Evolutionary conservation across 64 coral and sea anemone species (phyloP), one percentile per base, ranked within the genome.

Genomic region (Actinia tenebrosa): DNA sequence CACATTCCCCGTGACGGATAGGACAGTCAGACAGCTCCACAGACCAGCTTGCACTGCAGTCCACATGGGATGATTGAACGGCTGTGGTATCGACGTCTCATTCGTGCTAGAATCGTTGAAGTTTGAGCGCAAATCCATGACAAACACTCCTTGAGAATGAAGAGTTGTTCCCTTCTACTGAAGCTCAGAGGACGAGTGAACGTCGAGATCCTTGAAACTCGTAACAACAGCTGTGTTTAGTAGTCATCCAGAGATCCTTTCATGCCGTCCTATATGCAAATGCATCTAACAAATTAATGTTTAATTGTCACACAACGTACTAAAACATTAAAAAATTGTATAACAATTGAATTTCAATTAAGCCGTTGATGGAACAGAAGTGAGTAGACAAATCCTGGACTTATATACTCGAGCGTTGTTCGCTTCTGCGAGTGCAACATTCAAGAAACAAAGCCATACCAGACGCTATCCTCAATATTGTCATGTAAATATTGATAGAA

Each of bases 31-130:
- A 85, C 83, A 85, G 16, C 55, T 64, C 83, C 83, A 85, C 19
- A 85, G n/a, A 22, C 53, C 83, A 64, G 60, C 83, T 85, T 85
- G 83, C 2, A 64, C 56, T 16, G 53, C 60, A 45, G 63, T 44
- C 83, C 83, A 85, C 60, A 85, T 54, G 44, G 83, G 22, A 81
- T 75, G 69, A 66, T 22, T 66, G 63, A 66, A 66, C 25, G 25
- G 26, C 11, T 30, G 2, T 15, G 69, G 42, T 3, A 75, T 14
- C 11, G 13, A 42, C 10, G n/a, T 75, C 25, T 75, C 42, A 15
- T 75, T 25, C 10, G 13, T 75, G 69, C 7, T 13, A 30, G 69
- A 75, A 75, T 75, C 69, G 25, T 3, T 75, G 27, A 10, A 10
- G 14, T 75, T 75, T 30, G 26, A 30, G 0, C 11, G n/a, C 25